Conservation (phyloP, 2,797 vertebrate genomes). For the Chaenodraco wilsoni region DNA sequence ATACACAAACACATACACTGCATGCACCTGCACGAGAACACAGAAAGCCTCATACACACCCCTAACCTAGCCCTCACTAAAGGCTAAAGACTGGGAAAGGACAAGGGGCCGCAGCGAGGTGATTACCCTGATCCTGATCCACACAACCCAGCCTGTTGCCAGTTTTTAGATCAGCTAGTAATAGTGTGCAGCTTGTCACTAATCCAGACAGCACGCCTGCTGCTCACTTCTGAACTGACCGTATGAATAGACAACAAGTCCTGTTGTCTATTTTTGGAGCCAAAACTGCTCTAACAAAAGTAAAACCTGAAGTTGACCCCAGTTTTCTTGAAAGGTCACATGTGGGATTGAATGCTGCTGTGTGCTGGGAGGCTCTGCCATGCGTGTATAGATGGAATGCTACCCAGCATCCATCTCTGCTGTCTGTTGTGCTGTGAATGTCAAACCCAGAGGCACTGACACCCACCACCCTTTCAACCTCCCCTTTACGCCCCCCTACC, state of each 20-base stretch:
- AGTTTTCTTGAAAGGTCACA: constrained; percentile 76
- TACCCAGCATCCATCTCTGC: constrained; percentile 74
- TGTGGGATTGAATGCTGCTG: constrained; percentile 62
- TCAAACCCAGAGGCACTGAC: constrained; percentile 81
- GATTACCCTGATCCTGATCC: constrained; percentile 65
- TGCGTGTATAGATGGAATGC: constrained; percentile 67
- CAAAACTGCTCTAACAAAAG: constrained; percentile 13
- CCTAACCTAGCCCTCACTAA: constrained; percentile 26
- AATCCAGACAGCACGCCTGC: constrained; percentile 57
- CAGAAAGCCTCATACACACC: not conserved
- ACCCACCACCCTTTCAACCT: constrained; percentile 43
- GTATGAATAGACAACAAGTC: constrained; percentile 33
- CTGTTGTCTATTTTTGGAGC: constrained; percentile 30
- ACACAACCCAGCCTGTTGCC: constrained; percentile 48
- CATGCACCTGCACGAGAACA: constrained; percentile 46
- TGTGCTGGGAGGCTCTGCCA: constrained; percentile 59
- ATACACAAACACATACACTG: constrained; percentile 28
- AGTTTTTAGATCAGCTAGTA: constrained; percentile 56
- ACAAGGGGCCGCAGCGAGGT: constrained; percentile 24
- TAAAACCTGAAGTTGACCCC: constrained; percentile 61
- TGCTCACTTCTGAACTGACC: constrained; percentile 29
- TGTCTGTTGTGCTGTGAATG: constrained; percentile 81
- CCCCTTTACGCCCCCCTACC: constrained; percentile 46
- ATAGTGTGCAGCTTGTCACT: constrained; percentile 53
- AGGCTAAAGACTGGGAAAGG: constrained; percentile 30